Base-by-base conservation (phyloP, 2,888 invertebrate genomes). In the Monopis laevigella region DNA sequence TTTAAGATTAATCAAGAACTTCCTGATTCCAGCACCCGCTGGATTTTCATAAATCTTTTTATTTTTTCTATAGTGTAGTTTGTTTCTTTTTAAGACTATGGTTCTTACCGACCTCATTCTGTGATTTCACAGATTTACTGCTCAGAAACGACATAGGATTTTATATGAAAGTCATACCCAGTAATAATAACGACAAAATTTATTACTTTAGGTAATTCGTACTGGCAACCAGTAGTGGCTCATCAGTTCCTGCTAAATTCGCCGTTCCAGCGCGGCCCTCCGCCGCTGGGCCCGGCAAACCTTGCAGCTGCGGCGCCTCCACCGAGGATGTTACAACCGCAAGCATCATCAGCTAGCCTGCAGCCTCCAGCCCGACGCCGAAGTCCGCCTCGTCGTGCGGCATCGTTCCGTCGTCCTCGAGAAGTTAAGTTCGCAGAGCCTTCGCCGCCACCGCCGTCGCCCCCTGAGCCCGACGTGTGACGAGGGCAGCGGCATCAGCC, bases 171-270 rank as follows among this genome's bases (percentile, higher is more conserved):
- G 8, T 7, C 24, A 7, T 5, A 21, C 24, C 24, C 8, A 21
- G 5, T 21, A 21, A 21, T 7, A 21, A 7, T 21, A 5, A 21
- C 24, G 24, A 7, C 24, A 21, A 7, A 8, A 14, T 32, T 8
- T 17, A 2, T 32, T 32, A n/a, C 11, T 41, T 34, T 63, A 73
- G 75, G 64, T 21, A 63, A 55, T 43, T 84, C 84, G 38, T 81
- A 84, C 54, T 89, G 88, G 88, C 82, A 86, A 43, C 89, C 89
- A 4, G 64, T 89, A 45, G 86, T 88, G 36, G 89, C 89, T 18
- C 88, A 86, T 44, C 90, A 89, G 65, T 89, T 89, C 59, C 85
- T 88, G 12, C 82, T 83, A 14, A 82, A 83, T 47, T 89, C 88
- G 35, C 89, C 89, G 41, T 89, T 89, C 69, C 62, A 65, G 16